Percentiles rank a stretch among this genome's conserved stretches.
phyloP scores from a whole-genome alignment of 2,797 vertebrate species.

The Halcyon smyrnensis region DNA sequence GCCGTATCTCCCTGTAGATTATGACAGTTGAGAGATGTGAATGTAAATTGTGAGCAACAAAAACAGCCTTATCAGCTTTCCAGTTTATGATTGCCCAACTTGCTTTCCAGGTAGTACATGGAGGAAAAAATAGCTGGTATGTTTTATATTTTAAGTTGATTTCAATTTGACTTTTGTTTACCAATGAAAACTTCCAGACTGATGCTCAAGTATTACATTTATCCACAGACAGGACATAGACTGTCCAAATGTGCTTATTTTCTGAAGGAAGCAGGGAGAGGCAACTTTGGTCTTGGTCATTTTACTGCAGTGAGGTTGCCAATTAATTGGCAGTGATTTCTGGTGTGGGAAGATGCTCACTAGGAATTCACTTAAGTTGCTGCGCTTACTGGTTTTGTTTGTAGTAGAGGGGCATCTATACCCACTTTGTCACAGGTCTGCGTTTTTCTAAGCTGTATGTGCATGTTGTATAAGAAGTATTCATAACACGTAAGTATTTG shows the following conservation, averaged over 20 bases:
- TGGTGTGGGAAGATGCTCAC: neutral
- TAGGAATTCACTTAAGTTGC: neutral
- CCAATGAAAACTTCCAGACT: neutral
- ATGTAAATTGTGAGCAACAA: neutral
- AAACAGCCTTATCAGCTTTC: neutral
- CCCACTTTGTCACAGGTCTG: neutral
- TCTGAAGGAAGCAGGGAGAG: neutral
- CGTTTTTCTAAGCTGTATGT: fast-evolving
- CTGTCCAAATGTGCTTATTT: neutral
- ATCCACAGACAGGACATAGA: neutral
- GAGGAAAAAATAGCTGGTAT: neutral
- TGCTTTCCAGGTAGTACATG: neutral
- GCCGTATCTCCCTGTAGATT: neutral
- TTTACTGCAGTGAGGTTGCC: neutral
- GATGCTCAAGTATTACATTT: neutral
- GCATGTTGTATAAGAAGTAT: neutral
- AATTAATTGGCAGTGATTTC: neutral
- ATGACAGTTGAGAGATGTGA: neutral
- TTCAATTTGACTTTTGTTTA: neutral
- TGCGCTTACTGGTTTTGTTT: neutral
- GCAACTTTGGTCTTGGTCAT: neutral
- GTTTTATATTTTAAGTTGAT: neutral
- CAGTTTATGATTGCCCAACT: neutral
- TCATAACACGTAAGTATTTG: neutral
- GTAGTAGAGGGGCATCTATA: neutral